phyloP scores from a whole-genome alignment of 2,797 vertebrate species.

The Morus bassanus region DNA sequence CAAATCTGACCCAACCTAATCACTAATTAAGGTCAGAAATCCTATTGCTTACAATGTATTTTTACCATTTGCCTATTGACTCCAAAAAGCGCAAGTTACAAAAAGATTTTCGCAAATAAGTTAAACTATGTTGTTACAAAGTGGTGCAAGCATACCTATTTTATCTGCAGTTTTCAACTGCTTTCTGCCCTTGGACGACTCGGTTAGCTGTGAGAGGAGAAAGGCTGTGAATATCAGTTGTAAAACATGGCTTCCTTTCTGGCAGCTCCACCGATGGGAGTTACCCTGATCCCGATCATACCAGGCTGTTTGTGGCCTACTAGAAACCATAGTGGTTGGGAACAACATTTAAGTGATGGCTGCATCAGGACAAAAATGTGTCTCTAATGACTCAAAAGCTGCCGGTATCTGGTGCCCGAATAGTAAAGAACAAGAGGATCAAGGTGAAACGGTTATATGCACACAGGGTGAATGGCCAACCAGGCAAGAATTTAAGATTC shows the following conservation, averaged over 20 bases:
- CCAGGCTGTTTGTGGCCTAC: neutral
- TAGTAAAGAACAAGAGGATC: neutral
- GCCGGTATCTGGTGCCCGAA: accelerated
- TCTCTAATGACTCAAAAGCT: neutral
- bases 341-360: neutral
- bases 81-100: neutral
- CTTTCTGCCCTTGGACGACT: neutral
- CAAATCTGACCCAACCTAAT: neutral
- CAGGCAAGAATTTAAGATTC: neutral
- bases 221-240: neutral
- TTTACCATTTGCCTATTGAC: neutral
- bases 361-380: neutral
- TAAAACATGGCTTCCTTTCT: neutral
- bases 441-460: accelerated
- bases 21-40: neutral
- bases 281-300: neutral
- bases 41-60: neutral
- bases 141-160: neutral
- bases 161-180: neutral
- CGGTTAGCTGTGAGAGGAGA: neutral
- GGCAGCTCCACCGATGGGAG: neutral
- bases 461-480: neutral
- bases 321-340: neutral
- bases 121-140: neutral
- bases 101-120: neutral